Evolutionary conservation across 2,888 invertebrate genomes (phyloP).

Genomic region (Tortricodes alternella): DNA sequence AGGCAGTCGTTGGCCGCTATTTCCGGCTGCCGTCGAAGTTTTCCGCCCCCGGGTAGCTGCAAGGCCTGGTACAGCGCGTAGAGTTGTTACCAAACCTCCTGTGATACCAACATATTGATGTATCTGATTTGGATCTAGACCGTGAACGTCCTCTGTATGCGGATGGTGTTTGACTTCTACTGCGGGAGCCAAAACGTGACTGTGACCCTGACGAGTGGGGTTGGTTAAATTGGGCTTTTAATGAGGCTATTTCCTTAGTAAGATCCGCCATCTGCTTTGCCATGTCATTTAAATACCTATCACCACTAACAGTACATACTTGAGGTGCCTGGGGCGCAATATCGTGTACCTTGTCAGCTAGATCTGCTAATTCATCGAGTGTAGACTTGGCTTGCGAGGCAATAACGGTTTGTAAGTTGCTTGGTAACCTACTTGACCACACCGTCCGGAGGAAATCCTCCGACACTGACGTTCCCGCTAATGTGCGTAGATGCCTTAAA

Average conservation of each 20-base stretch:
- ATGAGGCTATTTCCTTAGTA: not conserved
- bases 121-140: not conserved
- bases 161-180: not conserved
- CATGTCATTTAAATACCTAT: no score
- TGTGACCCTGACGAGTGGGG: not conserved
- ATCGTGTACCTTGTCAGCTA: no score
- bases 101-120: not conserved
- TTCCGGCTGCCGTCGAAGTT: slow-evolving; percentile 9
- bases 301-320: no score
- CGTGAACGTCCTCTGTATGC: not conserved
- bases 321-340: no score
- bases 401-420: not conserved
- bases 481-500: slow-evolving; percentile 22
- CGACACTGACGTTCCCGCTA: slow-evolving; percentile 31
- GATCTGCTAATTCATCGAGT: not conserved
- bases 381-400: not conserved
- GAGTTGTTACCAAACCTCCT: not conserved
- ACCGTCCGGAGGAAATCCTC: slow-evolving; percentile 31
- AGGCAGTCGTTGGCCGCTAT: slow-evolving; percentile 5
- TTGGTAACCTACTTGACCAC: slow-evolving; percentile 5
- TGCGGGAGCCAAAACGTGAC: no score
- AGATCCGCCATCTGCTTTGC: no score
- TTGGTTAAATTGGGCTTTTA: not conserved
- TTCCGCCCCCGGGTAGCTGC: not conserved
- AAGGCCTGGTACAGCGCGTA: not conserved